Conservation (phyloP, 2,888 invertebrate species). For the Noctuana brunneofusca region DNA sequence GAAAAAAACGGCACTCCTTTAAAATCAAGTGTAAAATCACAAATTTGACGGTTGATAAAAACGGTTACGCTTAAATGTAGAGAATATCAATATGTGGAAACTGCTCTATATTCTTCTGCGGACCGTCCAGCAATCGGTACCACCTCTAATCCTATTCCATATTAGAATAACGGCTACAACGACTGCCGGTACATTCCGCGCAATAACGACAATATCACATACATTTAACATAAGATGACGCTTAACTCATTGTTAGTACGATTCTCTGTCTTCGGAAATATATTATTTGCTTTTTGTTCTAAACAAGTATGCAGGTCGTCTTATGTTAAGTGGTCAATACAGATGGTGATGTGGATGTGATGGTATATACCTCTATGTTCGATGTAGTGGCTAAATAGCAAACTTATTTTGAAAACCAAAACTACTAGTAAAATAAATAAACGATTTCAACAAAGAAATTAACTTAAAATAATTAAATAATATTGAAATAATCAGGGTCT, state of each 20-base stretch:
- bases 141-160: constrained; percentile 74
- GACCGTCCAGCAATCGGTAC: constrained; percentile 67
- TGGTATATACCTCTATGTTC: no score
- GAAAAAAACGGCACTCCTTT: no score
- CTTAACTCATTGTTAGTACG: constrained; percentile 23
- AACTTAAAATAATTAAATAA: no score
- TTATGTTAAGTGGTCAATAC: neutral
- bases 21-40: no score
- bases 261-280: neutral
- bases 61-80: no score
- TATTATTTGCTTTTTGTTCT: neutral
- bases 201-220: constrained; percentile 32
- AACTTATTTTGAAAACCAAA: no score
- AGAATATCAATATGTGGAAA: neutral
- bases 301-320: neutral
- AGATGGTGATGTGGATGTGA: neutral
- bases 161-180: constrained; percentile 76
- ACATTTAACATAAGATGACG: constrained; percentile 29
- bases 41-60: no score
- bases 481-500: no score
- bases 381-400: no score
- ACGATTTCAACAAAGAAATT: no score
- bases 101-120: constrained; percentile 57
- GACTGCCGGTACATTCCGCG: constrained; percentile 58
- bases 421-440: no score